These are phyloP conservation scores for Aphelenchoides fujianensis DNA, from an alignment of 1,140 invertebrate species.

Conservation along the genomic window DNA sequence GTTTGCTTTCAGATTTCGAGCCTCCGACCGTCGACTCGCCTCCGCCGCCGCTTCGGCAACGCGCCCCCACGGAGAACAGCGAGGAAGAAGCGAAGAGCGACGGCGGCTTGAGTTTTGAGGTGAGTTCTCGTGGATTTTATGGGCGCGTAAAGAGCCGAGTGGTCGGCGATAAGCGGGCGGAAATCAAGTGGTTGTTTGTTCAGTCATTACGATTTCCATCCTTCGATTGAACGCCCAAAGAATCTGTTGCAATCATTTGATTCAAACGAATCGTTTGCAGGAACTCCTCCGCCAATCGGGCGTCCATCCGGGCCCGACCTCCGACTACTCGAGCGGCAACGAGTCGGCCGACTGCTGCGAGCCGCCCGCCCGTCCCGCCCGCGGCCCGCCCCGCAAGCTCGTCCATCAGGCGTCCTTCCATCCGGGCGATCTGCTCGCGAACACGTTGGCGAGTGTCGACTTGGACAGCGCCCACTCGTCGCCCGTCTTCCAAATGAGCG, in stretches of 20 bases:
- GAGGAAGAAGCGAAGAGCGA: not conserved
- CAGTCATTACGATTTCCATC: not conserved
- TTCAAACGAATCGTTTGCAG: not conserved
- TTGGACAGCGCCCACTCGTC: slow-evolving; percentile 20
- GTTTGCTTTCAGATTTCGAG: no score
- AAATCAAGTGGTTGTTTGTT: no score
- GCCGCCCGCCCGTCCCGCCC: not conserved
- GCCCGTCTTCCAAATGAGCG: slow-evolving; percentile 40
- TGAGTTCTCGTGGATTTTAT: not conserved
- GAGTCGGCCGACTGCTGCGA: slow-evolving; percentile 15
- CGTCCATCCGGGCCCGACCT: slow-evolving; percentile 16
- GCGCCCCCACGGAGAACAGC: slow-evolving; percentile 7
- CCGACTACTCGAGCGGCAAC: slow-evolving; percentile 21
- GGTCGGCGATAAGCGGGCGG: not conserved
- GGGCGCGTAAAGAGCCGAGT: not conserved
- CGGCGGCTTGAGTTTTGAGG: slow-evolving; percentile 7
- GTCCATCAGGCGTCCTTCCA: slow-evolving; percentile 19
- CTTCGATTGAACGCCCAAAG: not conserved
- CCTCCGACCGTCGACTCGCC: no score
- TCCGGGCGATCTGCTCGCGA: slow-evolving; percentile 27
- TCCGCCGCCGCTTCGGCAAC: not conserved
- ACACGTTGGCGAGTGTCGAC: slow-evolving; percentile 14
- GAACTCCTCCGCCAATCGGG: not conserved
- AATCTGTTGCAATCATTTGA: not conserved
- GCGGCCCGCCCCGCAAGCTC: not conserved